These are phyloP conservation scores for Aphaenogaster floridana DNA, from an alignment of 1,140 invertebrate species.

Conservation along the genomic window DNA sequence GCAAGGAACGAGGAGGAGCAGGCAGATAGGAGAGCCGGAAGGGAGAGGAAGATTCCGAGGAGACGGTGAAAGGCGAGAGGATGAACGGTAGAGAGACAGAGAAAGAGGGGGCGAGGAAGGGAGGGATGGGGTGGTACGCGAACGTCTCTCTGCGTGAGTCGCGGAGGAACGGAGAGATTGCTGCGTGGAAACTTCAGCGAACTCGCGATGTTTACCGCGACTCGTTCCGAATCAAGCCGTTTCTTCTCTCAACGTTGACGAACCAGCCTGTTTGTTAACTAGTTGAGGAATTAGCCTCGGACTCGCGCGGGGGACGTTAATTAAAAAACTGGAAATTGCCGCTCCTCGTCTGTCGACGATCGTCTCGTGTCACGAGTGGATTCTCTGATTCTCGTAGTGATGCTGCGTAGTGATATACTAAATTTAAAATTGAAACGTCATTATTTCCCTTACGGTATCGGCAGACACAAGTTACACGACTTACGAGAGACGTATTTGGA, in stretches of 20 bases:
- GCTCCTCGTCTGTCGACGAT: background rate
- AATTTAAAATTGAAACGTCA: background rate
- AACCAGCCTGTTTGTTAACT: constrained; percentile 71
- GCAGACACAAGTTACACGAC: background rate
- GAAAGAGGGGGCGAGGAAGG: background rate
- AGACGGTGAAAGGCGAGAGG: background rate
- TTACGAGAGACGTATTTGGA: background rate
- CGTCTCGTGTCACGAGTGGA: background rate
- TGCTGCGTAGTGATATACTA: background rate
- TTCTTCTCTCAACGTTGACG: constrained; percentile 7
- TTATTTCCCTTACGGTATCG: background rate
- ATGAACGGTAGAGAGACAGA: background rate
- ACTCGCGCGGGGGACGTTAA: constrained; percentile 71
- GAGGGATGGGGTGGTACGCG: constrained; percentile 7
- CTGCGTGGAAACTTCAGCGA: constrained; percentile 64
- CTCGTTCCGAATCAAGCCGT: constrained; percentile 64
- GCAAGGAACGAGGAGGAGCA: constrained; percentile 49
- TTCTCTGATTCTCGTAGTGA: background rate
- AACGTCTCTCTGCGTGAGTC: constrained; percentile 34
- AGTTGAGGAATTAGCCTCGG: constrained; percentile 67
- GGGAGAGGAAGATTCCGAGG: constrained; percentile 8
- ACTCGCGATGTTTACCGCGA: constrained; percentile 78
- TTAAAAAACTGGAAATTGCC: constrained; percentile 75
- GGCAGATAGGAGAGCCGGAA: background rate
- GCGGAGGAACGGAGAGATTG: constrained; percentile 50